phyloP scores from a whole-genome alignment of 2,888 invertebrate species.

The Lithophane semibrunnea region DNA sequence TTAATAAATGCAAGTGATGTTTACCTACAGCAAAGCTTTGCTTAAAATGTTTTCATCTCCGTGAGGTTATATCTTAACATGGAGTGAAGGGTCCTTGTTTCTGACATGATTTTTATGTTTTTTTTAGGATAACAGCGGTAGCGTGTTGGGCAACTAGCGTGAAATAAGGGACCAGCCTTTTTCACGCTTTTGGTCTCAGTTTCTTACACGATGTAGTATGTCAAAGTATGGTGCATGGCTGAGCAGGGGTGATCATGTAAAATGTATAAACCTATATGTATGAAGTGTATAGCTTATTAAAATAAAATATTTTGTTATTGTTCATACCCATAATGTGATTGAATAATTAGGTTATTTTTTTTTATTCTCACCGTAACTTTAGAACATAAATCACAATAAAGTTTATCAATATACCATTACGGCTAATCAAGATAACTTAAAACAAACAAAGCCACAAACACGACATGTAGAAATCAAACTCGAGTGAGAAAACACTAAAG shows the following conservation, averaged over 20 bases:
- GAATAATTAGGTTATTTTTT: not conserved
- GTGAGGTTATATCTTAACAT: slow-evolving; percentile 39
- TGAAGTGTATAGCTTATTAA: not conserved
- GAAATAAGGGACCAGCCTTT: slow-evolving; percentile 77
- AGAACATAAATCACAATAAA: not conserved
- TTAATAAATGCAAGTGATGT: slow-evolving; percentile 37
- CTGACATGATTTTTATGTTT: slow-evolving; percentile 64
- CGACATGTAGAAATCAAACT: slow-evolving; percentile 50
- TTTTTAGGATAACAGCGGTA: slow-evolving; percentile 62
- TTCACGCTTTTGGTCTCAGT: slow-evolving; percentile 69
- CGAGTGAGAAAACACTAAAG: slow-evolving; percentile 47
- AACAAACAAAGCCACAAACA: slow-evolving; percentile 31
- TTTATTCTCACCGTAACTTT: not conserved
- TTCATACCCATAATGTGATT: too few species aligned
- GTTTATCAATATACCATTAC: not conserved
- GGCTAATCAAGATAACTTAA: slow-evolving; percentile 1
- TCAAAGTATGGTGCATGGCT: slow-evolving; percentile 49
- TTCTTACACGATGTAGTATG: slow-evolving; percentile 62
- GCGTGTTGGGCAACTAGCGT: slow-evolving; percentile 71
- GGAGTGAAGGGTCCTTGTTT: slow-evolving; percentile 45
- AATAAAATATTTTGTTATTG: too few species aligned
- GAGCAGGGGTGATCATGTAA: slow-evolving; percentile 22
- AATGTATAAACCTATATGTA: not conserved
- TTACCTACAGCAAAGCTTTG: slow-evolving; percentile 9
- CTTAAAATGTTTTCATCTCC: slow-evolving; percentile 30